A percentile compares a stretch with the other conserved stretches of the same genome.
phyloP scores from a whole-genome alignment of 64 coral and sea anemone species.

The Montipora foliosa region DNA sequence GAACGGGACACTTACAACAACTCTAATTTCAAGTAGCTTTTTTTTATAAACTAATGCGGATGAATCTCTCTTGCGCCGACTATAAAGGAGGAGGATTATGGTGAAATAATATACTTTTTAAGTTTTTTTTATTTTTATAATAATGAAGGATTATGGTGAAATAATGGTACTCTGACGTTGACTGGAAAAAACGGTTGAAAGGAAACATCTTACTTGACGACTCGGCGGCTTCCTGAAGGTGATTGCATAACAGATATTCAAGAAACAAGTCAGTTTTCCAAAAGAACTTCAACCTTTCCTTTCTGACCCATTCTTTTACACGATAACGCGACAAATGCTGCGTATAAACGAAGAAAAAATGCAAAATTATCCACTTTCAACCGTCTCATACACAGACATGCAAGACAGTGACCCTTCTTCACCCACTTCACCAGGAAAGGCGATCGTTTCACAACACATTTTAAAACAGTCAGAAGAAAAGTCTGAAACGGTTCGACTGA shows the following conservation, averaged over 20 bases:
- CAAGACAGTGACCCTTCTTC: no score
- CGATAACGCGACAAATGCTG: constrained; percentile 54
- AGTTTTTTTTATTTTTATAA: no score
- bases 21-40: no score
- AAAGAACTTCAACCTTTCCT: constrained; percentile 59
- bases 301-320: constrained; percentile 70
- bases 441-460: not conserved
- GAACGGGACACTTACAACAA: no score
- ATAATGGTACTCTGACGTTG: not conserved
- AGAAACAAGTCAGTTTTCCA: constrained; percentile 81
- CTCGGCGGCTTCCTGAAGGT: constrained; percentile 15
- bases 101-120: no score
- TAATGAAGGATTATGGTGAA: not conserved
- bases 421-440: no score
- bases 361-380: not conserved
- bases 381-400: no score
- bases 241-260: constrained; percentile 35
- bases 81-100: no score
- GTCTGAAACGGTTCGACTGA: not conserved
- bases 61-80: no score
- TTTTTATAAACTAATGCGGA: no score
- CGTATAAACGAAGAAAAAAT: not conserved
- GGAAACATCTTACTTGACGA: constrained; percentile 7
- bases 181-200: not conserved
- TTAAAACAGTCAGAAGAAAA: not conserved